Base-by-base conservation (phyloP, 2,113 vertebrate genomes). In the Chaenocephalus aceratus region DNA sequence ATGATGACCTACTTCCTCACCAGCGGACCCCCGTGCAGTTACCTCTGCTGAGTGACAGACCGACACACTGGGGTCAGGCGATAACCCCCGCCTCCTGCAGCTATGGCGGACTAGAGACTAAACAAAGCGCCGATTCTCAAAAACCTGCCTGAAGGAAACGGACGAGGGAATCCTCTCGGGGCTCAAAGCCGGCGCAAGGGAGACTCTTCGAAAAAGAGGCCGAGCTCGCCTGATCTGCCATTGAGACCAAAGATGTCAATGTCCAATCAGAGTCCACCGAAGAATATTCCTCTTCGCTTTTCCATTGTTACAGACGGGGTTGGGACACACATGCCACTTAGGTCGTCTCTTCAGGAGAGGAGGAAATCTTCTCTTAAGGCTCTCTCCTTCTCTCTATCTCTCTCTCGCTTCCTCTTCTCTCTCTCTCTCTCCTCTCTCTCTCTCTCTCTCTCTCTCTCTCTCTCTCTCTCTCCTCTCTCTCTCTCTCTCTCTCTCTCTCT, bases 1-100 rank as follows among this genome's bases (percentile, higher is more conserved):
- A 99, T 98, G 97, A 98, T 96, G 74, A 99, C 97, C 87, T 99
- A 98, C 91, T 99, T 98, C 95, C 96, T 99, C 92, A 98, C 97
- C 9, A 96, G 96, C 0, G 97, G 96, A 45, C 97, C 97, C 0
- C 93, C 93, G 34, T 94, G 92, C 84, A 98, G 96, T 96, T 98
- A 97, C 96, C 92, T 83, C 45, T 5, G 79, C 49, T 57, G 2
- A 66, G 36, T 68, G 70, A 65, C 64, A 3, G 18, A 78, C 9
- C 14, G 62, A 84, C 79, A 60, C 72, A 44, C 12, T 51, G 36
- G 36, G 36, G 36, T 41, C 36, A 7, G 6, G 36, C 36, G 5
- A 7, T 41, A 41, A 8, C 36, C 36, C 36, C 36, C 36, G 77
- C 30, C 62, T 60, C 71, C 10, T 59, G 71, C 73, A 51, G 75